These are phyloP conservation scores for Otolemur garnettii DNA, from an alignment of 2,113 vertebrate genomes.

Conservation along the genomic window DNA sequence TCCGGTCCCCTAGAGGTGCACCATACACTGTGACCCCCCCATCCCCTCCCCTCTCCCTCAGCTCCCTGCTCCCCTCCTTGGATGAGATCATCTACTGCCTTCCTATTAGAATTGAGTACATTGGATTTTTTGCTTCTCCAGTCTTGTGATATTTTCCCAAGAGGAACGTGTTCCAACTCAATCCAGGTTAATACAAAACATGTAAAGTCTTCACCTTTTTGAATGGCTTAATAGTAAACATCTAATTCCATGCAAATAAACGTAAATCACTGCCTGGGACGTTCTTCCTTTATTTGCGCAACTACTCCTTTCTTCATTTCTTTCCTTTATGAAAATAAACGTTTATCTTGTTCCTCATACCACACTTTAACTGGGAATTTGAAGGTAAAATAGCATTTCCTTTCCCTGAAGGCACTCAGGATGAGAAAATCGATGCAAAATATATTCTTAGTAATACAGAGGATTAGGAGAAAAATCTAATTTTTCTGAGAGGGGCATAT, in stretches of 20 bases:
- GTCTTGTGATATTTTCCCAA: too few relatives aligned
- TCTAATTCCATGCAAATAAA: background rate
- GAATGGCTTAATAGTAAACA: background rate
- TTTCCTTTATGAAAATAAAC: background rate
- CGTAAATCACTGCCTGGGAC: background rate
- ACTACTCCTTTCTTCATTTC: background rate
- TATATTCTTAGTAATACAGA: background rate
- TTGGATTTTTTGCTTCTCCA: too few relatives aligned
- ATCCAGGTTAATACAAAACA: too few relatives aligned
- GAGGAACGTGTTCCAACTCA: too few relatives aligned
- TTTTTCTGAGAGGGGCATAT: background rate
- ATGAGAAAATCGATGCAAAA: background rate
- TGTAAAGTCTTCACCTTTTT: too few relatives aligned
- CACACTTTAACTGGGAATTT: background rate
- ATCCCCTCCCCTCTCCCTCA: too few relatives aligned
- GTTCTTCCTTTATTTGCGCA: background rate
- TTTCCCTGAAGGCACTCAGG: background rate
- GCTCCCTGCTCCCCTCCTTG: too few relatives aligned
- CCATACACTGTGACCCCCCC: too few relatives aligned
- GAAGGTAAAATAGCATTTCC: background rate
- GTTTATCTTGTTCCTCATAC: background rate
- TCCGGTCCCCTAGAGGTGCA: too few relatives aligned
- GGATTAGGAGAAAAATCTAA: background rate
- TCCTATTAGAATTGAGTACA: too few relatives aligned
- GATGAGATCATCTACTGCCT: too few relatives aligned